Evolutionary conservation across 2,797 vertebrate species (phyloP), one percentile per base, ranked within the genome.

Genomic region (Sebastes dallii): DNA sequence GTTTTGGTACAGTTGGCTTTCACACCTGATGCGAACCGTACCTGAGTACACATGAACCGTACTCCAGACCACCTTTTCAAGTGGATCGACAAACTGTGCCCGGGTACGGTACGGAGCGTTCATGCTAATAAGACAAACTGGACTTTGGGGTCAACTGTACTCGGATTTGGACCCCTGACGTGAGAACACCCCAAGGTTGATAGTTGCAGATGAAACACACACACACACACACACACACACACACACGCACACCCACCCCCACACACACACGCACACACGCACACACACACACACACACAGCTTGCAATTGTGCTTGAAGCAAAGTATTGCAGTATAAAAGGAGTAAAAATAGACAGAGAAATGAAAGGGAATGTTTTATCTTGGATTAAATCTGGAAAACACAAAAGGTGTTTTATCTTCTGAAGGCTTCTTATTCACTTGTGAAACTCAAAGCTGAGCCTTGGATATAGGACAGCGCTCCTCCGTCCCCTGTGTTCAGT

Each of bases 281-380:
- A 36, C 59, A 32, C 30, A 62, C 59, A 61, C 5, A 27, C 60
- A 34, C 3, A 36, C 59, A 32, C 30, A 64, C 60, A 62, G 5
- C 30, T 7, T 6, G 7, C 24, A 68, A 18, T 7, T 42, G 24
- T 24, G 50, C 75, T 62, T 10, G 11, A 50, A 66, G 60, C 54
- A 2, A 12, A 8, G 22, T 46, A 42, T 27, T 34, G 25, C 66
- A 75, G 52, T 8, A 61, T 27, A 39, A 65, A 69, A 27, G 50
- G 14, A 36, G 14, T 50, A n/a, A 29, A 78, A 58, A 68, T 61
- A 60, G 42, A 67, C 7, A 5, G 27, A n/a, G 71, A 42, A 60
- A 60, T 64, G 34, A 72, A 36, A 78, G 61, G 25, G n/a, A 66
- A 69, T 46, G 29, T 36, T 72, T 70, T 66, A 46, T 83, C 59